Base-by-base conservation (phyloP, 2,113 vertebrate species). In the Tetrax tetrax region DNA sequence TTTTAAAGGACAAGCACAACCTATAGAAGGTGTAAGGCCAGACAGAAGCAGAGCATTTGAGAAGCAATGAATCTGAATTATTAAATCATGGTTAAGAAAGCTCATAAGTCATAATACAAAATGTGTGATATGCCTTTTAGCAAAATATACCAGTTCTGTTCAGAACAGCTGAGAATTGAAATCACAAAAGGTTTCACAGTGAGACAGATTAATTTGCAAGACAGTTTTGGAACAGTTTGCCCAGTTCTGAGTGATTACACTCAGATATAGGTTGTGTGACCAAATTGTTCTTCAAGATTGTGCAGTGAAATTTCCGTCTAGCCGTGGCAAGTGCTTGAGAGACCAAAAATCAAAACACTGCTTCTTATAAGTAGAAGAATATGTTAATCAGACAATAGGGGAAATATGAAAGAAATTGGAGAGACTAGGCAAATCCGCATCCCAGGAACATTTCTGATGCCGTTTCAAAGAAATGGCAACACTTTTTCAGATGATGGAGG, bases 111-210 rank as follows among this genome's bases (percentile, higher is more conserved):
- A 8, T 56, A 75, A 84, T 56, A 33, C 51, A 80, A 96, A 90
- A 86, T 56, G 9, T 38, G 33, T 56, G 64, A 35, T 50, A 10
- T 72, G 79, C 61, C 86, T 95, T 90, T 89, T 92, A 87, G 76
- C 29, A 31, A 45, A 61, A 71, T 89, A 91, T 95, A 87, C 56
- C 64, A 89, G 69, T 72, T 87, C 64, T 87, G 38, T 65, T 90
- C 31, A 22, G 48, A 87, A 82, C 61, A 89, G 61, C 43, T 91
- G 72, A 93, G 80, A 92, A 93, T 84, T 78, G 87, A 95, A 83
- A 81, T 59, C 53, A 48, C 75, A 81, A 38, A 86, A 90, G 53
- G 31, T 66, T 95, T 86, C 71, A 57, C 2, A 3, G 63, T 86
- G 64, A 80, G 54, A 86, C 4, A 12, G 50, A 54, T 92, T 70